Conservation (phyloP, 2,888 invertebrate genomes). For the Pandemis cinnamomeana region DNA sequence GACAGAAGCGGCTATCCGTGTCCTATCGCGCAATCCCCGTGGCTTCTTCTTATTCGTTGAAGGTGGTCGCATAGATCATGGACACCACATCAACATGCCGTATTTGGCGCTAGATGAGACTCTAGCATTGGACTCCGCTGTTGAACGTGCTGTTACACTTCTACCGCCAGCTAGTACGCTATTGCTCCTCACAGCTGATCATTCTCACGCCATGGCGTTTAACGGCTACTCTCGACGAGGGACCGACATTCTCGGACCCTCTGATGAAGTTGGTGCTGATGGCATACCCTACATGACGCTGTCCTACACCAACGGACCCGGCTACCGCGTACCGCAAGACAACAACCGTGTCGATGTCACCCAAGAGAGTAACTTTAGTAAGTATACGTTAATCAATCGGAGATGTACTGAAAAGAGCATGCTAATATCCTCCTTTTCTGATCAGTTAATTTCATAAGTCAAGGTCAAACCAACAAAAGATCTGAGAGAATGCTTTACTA, state of each 20-base stretch:
- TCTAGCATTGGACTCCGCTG: slow-evolving; percentile 86
- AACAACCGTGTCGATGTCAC: slow-evolving; percentile 79
- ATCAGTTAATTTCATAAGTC: no score
- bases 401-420: no score
- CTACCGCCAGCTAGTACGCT: slow-evolving; percentile 87
- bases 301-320: slow-evolving; percentile 87
- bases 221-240: slow-evolving; percentile 87
- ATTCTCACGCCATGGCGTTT: slow-evolving; percentile 88
- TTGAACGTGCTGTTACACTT: slow-evolving; percentile 73
- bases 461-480: no score
- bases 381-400: background rate
- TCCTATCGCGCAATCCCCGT: slow-evolving; percentile 85
- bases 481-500: no score
- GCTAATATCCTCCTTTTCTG: no score
- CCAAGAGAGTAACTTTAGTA: slow-evolving; percentile 43
- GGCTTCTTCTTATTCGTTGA: slow-evolving; percentile 93
- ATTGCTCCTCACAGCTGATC: slow-evolving; percentile 91
- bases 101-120: slow-evolving; percentile 88
- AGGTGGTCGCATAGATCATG: slow-evolving; percentile 87
- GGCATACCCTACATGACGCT: slow-evolving; percentile 85
- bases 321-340: slow-evolving; percentile 68
- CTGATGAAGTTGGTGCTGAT: slow-evolving; percentile 75
- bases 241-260: slow-evolving; percentile 67
- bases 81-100: slow-evolving; percentile 86
- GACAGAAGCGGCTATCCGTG: slow-evolving; percentile 86